Base-by-base conservation (phyloP, 1,140 invertebrate genomes). In the Camponotus floridanus region DNA sequence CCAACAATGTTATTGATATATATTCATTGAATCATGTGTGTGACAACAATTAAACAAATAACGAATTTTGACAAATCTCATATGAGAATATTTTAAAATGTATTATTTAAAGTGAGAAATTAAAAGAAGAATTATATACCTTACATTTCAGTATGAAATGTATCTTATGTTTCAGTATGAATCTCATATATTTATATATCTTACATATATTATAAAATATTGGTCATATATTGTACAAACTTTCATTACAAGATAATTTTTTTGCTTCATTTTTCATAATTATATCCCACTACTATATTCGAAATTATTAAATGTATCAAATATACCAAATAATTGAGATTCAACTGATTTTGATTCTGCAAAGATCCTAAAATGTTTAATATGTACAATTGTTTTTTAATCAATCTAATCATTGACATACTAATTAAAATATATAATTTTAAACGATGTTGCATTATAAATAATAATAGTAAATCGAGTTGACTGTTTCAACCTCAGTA, bases 121-220 rank as follows among this genome's bases (percentile, higher is more conserved):
- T 6, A 26, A 26, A 7, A 76, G 36, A 55, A 76, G 55, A 76
- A 59, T 26, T 26, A 55, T 51, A 59, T 26, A 57, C 26, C 8
- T 36, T 76, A 39, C 1, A 59, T 55, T 55, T 55, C 5, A 57
- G 33, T 36, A 39, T 71, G 1, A 33, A 61, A 59, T 74, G 15
- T 74, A 74, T 74, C 21, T 15, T 76, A 33, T 5, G 15, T 76
- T 33, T 76, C 36, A 61, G 55, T 59, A 39, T 39, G 8, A 61
- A 76, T 51, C 48, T 9, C 9, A 15, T 51, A 18, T 51, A 51
- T 51, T 18, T 18, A 76, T 7, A 42, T 61, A 39, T 18, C 51
- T 18, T 26, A 26, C 39, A 26, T 59, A 39, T 39, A 61, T 61
- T 76, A 31, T 21, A 26, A 61, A 76, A 26, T 11, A 13, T 76